Base-by-base conservation (phyloP, 2,113 vertebrate genomes). In the Oxyruncus cristatus region DNA sequence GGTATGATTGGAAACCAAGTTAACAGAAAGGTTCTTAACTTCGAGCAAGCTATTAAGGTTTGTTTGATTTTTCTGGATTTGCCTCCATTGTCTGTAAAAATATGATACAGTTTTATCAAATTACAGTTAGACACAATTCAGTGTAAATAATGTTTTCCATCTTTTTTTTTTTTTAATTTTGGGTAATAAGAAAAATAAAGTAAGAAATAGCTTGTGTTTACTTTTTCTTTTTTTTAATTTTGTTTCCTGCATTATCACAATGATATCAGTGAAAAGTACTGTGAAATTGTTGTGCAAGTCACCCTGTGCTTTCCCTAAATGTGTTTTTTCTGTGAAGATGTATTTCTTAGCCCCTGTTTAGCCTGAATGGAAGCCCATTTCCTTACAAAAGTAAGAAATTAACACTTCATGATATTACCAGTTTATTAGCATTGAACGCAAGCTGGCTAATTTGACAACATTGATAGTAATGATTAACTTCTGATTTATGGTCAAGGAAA, bases 1-100 rank as follows among this genome's bases (percentile, higher is more conserved):
- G 99, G 99, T 73, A 99, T 99, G 99, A 99, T 99, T 90, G 99
- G 99, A 93, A 99, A 99, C 95, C 99, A 99, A 96, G 99, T 99
- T 96, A 99, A 99, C 96, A 98, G 99, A 75, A 99, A 99, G 95
- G 99, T 99, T 96, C 99, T 99, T 85, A 99, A 99, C 97, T 99
- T 99, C 91, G 99, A 99, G 90, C 99, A 99, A 97, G 99, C 99
- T 85, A 99, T 99, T 86, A 99, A 99, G 99, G 99, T 99, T 92
- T 3, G 94, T 90, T 30, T 89, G 37, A 22, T 39, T 62, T 87
- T 44, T 5, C 6, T 83, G 28, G 2, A 32, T 84, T 92, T 82
- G 24, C 11, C 44, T 82, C 18, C 4, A 5, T 10, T 63, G 12
- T 35, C 33, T 56, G 15, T 93, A 42, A 46, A 85, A 87, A 63